Evolutionary conservation across 2,888 invertebrate genomes (phyloP), one percentile per base, ranked within the genome.

Genomic region (Coenonympha glycerion): DNA sequence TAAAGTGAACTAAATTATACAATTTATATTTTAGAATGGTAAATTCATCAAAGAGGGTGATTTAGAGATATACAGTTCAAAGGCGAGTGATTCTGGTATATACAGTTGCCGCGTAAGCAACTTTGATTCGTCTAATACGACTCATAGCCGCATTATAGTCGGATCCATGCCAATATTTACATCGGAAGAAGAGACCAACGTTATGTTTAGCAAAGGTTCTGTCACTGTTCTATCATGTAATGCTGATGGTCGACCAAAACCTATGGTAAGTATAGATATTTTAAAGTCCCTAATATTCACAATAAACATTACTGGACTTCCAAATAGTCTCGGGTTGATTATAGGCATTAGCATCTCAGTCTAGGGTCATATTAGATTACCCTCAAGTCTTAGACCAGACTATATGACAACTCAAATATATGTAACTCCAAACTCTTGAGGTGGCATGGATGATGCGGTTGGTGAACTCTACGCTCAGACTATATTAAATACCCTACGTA

Each of bases 31-130:
- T 22, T 51, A 80, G 80, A 52, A 68, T 40, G 52, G 61, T 2
- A 45, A 19, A 49, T 2, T 61, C 2, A 46, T 73, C 24, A 26
- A 52, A 0, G 37, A 6, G 0, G 62, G 60, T 1, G 61, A 70
- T 33, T 39, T 75, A 1, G 52, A 22, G 2, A 48, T 80, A 3
- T 26, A n/a, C 0, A 60, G 64, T 6, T 64, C 64, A 0, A 58
- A 51, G 28, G 1, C 21, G 4, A 37, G 48, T 1, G 73, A 80
- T 19, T 53, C 66, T 0, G 81, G 78, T 0, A 21, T 66, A 0
- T 81, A 81, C 47, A 71, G 66, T 0, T 81, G 81, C 45, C 66
- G 75, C 9, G 68, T 78, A 0, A 73, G 70, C 47, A 60, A 61
- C 36, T 62, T 64, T 1, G 11, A 8, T 0, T 60, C 34, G 0